These are phyloP conservation scores for Hephaestus fuliginosus DNA, from an alignment of 2,797 vertebrate species.

Conservation along the genomic window DNA sequence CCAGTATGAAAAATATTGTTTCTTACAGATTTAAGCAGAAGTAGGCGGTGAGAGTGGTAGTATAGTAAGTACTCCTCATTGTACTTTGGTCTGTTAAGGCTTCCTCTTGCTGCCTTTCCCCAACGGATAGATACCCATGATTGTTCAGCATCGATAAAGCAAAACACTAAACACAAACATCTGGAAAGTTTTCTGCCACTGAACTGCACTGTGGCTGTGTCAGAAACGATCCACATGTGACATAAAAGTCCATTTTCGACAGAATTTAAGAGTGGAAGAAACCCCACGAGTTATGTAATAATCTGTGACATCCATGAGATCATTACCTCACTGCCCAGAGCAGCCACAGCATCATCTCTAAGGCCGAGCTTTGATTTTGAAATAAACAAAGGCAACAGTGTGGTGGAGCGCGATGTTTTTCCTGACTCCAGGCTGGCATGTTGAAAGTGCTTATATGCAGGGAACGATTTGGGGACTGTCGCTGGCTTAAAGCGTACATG, in stretches of 20 bases:
- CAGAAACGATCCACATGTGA: slow-evolving; percentile 9
- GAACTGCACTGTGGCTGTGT: not conserved
- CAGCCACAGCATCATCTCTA: slow-evolving; percentile 48
- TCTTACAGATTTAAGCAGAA: not conserved
- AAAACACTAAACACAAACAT: slow-evolving; percentile 1
- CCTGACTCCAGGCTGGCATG: slow-evolving; percentile 56
- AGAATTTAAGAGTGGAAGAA: slow-evolving; percentile 13
- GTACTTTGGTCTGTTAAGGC: not conserved
- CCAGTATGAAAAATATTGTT: not conserved
- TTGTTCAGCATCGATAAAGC: not conserved
- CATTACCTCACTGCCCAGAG: slow-evolving; percentile 47
- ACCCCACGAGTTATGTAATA: slow-evolving; percentile 49
- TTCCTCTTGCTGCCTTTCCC: too few relatives aligned
- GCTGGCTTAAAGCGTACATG: slow-evolving; percentile 52
- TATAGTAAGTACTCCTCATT: not conserved
- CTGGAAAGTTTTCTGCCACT: slow-evolving; percentile 9
- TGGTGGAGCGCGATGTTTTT: slow-evolving; percentile 52
- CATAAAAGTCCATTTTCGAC: slow-evolving; percentile 27
- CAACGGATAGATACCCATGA: not conserved
- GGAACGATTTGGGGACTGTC: slow-evolving; percentile 66
- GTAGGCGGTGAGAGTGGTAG: not conserved
- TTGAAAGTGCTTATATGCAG: slow-evolving; percentile 63
- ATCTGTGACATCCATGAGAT: slow-evolving; percentile 42
- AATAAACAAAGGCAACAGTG: slow-evolving; percentile 73
- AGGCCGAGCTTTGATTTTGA: slow-evolving; percentile 56